Evolutionary conservation across 2,113 vertebrate species (phyloP).

Genomic region (Anarhynchus alexandrinus): DNA sequence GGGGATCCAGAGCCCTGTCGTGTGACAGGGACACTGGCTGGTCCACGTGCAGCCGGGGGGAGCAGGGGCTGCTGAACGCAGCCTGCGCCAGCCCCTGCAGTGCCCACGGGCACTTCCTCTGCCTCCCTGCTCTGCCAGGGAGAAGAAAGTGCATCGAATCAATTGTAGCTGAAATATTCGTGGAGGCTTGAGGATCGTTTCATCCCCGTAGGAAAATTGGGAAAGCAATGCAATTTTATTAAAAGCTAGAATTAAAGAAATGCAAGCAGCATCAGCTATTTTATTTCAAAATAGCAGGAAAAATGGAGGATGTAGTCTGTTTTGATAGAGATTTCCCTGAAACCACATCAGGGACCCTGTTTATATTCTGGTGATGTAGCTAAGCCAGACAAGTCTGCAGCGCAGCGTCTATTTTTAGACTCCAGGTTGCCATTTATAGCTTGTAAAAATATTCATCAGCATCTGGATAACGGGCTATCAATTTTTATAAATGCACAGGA

Average conservation of each 20-base stretch:
- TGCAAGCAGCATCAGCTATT: not conserved
- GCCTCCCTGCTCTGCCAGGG: not conserved
- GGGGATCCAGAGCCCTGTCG: not conserved
- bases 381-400: slow-evolving; percentile 88
- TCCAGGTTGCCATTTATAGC: slow-evolving; percentile 91
- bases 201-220: not conserved
- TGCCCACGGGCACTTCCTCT: not conserved
- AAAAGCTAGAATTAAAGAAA: not conserved
- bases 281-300: not conserved
- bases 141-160: not conserved
- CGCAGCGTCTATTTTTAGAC: slow-evolving; percentile 79
- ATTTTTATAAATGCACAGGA: slow-evolving; percentile 73
- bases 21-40: not conserved
- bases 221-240: not conserved
- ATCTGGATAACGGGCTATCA: slow-evolving; percentile 72
- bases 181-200: not conserved
- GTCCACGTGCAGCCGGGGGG: not conserved
- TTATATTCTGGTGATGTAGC: slow-evolving; percentile 89
- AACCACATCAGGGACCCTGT: slow-evolving; percentile 67
- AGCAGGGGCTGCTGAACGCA: not conserved
- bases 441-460: slow-evolving; percentile 85
- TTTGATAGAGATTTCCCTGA: slow-evolving; percentile 24
- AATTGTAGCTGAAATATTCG: not conserved
- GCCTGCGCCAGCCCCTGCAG: not conserved
- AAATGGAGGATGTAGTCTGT: not conserved